Evolutionary conservation across 2,888 invertebrate species (phyloP), one percentile per base, ranked within the genome.

Genomic region (Tholera decimalis): DNA sequence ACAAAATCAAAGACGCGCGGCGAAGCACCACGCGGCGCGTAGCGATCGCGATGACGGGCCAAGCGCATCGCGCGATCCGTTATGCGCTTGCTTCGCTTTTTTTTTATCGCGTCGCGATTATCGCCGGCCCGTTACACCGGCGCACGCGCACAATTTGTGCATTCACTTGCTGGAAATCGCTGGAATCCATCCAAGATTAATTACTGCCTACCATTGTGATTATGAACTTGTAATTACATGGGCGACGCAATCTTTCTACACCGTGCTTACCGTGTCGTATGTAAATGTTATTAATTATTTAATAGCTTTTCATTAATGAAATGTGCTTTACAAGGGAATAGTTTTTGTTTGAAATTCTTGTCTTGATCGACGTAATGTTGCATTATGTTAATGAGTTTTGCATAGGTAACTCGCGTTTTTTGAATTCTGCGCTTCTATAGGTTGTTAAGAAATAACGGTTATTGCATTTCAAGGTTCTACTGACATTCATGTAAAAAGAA

Each of bases 21-120:
- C 39, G 60, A 22, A 35, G 61, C 24, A 33, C 50, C 50, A 62
- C 50, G 50, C 35, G 68, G 65, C 70, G 73, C 73, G 81, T 79
- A 77, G 82, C 84, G 83, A 84, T 88, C 85, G 88, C 84, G 89
- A 87, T 89, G 90, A 86, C 90, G 89, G 89, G 83, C 89, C 88
- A 85, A 90, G 92, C 91, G 92, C 91, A 91, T 89, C 92, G 90
- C 71, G 83, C 85, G 85, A 77, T 85, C 93, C 93, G 93, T 92
- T 93, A 93, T 91, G 88, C 89, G 90, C 85, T 85, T 81, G 86
- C 88, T 86, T 84, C 78, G 85, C 62, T 80, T 91, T 93, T 92
- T 93, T 92, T 93, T 92, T 92, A 92, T 91, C 91, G 80, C 85
- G 77, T 73, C 64, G 86, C 89, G 92, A 93, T 93, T 92, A 93